phyloP scores from a whole-genome alignment of 2,797 vertebrate genomes.

The Strix occidentalis region DNA sequence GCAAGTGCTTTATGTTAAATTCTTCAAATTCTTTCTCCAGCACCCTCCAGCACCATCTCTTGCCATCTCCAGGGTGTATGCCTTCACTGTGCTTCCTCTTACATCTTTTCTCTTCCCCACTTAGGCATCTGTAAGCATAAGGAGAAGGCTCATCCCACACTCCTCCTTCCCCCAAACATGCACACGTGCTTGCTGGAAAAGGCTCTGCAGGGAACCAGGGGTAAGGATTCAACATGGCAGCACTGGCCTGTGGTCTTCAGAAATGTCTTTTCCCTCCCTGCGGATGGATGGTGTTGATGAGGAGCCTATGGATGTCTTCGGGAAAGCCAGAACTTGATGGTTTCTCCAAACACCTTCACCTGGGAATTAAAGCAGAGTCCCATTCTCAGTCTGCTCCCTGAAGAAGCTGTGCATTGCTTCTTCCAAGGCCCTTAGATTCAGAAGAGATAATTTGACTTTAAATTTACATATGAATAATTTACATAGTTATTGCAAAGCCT shows the following conservation, averaged over 20 bases:
- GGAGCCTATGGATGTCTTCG: not conserved
- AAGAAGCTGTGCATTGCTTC: not conserved
- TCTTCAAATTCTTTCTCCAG: not conserved
- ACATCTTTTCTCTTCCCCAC: not conserved
- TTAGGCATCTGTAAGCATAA: rapidly evolving
- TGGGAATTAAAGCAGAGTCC: not conserved
- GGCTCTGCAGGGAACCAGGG: not conserved
- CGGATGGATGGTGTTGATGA: not conserved
- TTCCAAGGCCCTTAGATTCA: constrained; percentile 39
- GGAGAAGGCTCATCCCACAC: not conserved
- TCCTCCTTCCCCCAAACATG: not conserved
- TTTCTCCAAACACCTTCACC: not conserved
- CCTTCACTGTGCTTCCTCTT: not conserved
- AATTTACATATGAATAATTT: constrained; percentile 70
- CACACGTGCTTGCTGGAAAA: not conserved
- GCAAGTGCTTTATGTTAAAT: not conserved
- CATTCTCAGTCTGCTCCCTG: not conserved
- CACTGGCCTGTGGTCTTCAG: not conserved
- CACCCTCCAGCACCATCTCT: not conserved
- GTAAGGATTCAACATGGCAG: not conserved
- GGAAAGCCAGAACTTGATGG: not conserved
- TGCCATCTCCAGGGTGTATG: not conserved
- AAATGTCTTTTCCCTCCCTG: not conserved
- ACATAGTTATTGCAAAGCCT: constrained; percentile 61
- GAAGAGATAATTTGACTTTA: constrained; percentile 47